Evolutionary conservation across 1,140 invertebrate species (phyloP).

Genomic region (Venturia canescens): DNA sequence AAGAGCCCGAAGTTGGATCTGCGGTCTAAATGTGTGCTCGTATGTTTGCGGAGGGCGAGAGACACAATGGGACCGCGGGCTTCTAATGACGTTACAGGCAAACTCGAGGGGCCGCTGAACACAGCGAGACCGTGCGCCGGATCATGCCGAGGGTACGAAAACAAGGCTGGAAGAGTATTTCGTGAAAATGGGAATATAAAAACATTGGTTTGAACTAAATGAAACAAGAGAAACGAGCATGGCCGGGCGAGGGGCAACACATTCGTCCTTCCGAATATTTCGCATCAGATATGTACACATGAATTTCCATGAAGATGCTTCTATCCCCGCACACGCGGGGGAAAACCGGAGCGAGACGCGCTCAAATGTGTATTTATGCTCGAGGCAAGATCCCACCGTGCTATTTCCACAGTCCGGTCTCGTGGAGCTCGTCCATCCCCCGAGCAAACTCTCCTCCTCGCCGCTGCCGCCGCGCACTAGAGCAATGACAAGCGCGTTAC

Average conservation of each 20-base stretch:
- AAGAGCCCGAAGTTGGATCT: not conserved
- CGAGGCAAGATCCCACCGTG: conserved; percentile 2
- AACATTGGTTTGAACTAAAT: not conserved
- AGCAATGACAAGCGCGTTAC: not conserved
- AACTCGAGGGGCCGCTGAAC: too few relatives aligned
- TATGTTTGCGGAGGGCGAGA: not conserved
- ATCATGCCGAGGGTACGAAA: not conserved
- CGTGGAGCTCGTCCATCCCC: not conserved
- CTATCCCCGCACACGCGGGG: not conserved
- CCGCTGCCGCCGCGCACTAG: too few relatives aligned
- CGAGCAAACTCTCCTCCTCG: too few relatives aligned
- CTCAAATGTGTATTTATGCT: conserved; percentile 42
- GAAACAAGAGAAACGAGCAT: not conserved
- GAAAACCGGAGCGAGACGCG: conserved; percentile 9
- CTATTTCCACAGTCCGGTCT: conserved; percentile 14
- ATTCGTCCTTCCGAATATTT: not conserved
- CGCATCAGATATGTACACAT: conserved; percentile 37
- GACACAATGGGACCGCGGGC: not conserved
- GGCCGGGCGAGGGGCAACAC: too few relatives aligned
- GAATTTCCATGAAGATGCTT: conserved; percentile 17
- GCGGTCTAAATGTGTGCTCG: not conserved
- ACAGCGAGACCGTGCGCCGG: not conserved
- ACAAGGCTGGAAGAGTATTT: too few relatives aligned
- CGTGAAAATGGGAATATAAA: too few relatives aligned
- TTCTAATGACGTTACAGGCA: conserved; percentile 2